These are phyloP conservation scores for Coracopsis vasa DNA, from an alignment of 2,113 vertebrate species.

Conservation along the genomic window DNA sequence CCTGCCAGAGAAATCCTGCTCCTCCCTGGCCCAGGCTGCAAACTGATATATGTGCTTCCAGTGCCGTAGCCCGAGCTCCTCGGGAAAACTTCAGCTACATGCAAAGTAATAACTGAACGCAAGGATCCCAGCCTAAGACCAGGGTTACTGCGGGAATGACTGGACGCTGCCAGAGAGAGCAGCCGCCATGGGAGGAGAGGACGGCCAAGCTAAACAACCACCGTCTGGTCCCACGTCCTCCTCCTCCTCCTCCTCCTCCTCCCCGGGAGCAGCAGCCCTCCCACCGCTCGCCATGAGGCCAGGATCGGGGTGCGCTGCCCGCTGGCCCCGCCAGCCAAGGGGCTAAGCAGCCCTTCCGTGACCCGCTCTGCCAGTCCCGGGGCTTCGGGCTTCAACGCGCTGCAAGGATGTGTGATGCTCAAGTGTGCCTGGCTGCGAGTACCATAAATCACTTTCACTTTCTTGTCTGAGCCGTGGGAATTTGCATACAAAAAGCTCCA, in stretches of 20 bases:
- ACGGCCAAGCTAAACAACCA: not conserved
- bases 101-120: not conserved
- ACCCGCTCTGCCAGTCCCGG: fast-evolving
- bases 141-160: not conserved
- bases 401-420: fast-evolving
- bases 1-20: not conserved
- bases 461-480: not conserved
- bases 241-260: not conserved
- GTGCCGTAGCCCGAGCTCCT: not conserved
- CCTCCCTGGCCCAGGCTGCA: not conserved
- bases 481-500: not conserved
- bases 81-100: not conserved
- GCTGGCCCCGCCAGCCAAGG: fast-evolving
- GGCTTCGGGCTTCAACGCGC: fast-evolving
- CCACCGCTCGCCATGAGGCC: not conserved
- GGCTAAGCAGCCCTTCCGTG: fast-evolving
- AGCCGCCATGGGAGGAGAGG: not conserved
- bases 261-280: not conserved
- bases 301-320: not conserved
- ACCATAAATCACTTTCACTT: not conserved
- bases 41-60: not conserved
- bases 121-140: not conserved
- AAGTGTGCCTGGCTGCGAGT: fast-evolving
- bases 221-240: not conserved
- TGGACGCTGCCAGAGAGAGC: not conserved